Conservation (phyloP, 2,113 vertebrate genomes). For the Dolichallabes microphthalmus region DNA sequence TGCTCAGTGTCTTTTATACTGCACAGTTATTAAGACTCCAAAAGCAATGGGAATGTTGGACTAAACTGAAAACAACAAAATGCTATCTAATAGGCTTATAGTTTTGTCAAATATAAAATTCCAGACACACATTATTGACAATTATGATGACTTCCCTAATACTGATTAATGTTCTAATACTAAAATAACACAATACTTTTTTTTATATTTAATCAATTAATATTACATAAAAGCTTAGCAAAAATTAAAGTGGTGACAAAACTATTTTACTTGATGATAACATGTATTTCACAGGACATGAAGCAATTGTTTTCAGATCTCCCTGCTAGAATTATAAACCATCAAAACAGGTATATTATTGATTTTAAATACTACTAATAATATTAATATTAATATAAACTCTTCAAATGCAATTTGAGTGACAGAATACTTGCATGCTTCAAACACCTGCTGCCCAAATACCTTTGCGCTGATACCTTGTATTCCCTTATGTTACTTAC, state of each 20-base stretch:
- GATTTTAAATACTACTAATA: neutral
- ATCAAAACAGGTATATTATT: neutral
- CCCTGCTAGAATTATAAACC: neutral
- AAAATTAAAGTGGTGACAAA: neutral
- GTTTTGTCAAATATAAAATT: neutral
- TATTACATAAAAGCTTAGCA: neutral
- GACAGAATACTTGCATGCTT: neutral
- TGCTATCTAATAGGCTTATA: neutral
- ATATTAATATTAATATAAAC: neutral
- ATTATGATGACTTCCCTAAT: neutral
- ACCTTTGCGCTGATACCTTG: neutral
- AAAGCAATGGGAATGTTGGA: neutral
- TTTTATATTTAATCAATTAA: neutral
- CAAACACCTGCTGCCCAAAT: neutral
- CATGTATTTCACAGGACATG: neutral
- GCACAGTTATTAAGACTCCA: neutral
- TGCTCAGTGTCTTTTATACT: neutral
- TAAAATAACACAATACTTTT: neutral
- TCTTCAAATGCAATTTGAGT: neutral
- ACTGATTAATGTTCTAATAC: neutral
- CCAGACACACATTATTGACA: neutral
- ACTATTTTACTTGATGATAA: neutral
- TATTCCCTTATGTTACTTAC: neutral
- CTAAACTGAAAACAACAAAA: neutral
- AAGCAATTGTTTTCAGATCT: conserved; percentile 14